Evolutionary conservation across 2,888 invertebrate genomes (phyloP), one percentile per base, ranked within the genome.

Genomic region (Meteorus cinctellus): DNA sequence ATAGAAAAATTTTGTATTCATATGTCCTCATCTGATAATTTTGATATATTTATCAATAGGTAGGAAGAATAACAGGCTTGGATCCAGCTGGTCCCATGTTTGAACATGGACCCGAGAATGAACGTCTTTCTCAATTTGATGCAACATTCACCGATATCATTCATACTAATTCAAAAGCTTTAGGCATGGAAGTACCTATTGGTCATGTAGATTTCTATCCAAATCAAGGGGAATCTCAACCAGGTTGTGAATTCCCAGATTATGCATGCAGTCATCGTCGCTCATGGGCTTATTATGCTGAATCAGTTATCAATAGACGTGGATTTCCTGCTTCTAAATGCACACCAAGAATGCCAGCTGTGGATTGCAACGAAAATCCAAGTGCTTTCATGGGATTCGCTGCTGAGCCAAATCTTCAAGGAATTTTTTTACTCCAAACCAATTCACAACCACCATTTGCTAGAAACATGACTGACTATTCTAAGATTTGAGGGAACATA

Each of bases 201-300:
- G 92, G 92, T 71, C 90, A 93, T 79, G 91, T 93, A 5, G 94
- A 94, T 84, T 93, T 94, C 83, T 94, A 93, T 85, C 92, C 93
- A 0, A 94, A 94, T 77, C 94, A 94, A 0, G 94, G 94, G 0
- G 90, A 91, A 88, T 90, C 90, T 70, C 94, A 94, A 83, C 94
- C 94, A 0, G 94, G 94, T 0, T 94, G 94, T 82, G n/a, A 19
- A 1, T 55, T 55, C 8, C 55, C 55, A 2, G 55, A 55, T 55
- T n/a, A n/a, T 55, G 19, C n/a, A 55, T 55, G 55, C 55, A 55
- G 55, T 24, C 55, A 55, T 55, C 55, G 19, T 8, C 55, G 55
- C 5, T n/a, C 55, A n/a, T 55, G 55, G 55, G 19, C 19, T 55
- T 55, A 19, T 19, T 55, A 19, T 8, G 55, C 55, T 19, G 55